Evolutionary conservation across 2,797 vertebrate genomes (phyloP).

Genomic region (Sebastes umbrosus): DNA sequence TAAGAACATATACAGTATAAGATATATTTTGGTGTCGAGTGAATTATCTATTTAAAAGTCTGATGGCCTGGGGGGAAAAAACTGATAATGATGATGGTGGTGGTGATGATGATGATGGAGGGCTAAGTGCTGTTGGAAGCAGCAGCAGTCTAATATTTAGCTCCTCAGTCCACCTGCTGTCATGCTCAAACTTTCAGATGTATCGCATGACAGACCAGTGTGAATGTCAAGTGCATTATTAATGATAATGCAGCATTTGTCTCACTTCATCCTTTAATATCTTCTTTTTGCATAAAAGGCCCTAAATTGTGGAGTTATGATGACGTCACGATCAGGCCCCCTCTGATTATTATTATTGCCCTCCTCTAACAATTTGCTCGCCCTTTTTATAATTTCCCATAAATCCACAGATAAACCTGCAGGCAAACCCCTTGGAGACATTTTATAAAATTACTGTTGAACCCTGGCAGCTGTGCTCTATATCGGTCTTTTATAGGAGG

Average conservation of each 20-base stretch:
- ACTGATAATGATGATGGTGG: not conserved
- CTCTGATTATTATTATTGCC: conserved; percentile 29
- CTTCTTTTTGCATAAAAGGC: conserved; percentile 19
- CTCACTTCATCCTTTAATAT: conserved; percentile 29
- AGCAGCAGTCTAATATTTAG: not conserved
- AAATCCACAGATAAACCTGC: conserved; percentile 69
- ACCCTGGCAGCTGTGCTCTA: conserved; percentile 83
- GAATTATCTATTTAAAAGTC: no score
- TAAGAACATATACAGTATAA: no score
- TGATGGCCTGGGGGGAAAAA: no score
- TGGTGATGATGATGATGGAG: conserved; percentile 1
- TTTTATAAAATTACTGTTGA: conserved; percentile 81
- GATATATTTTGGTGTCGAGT: no score
- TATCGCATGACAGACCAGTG: conserved; percentile 31
- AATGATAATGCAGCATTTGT: conserved; percentile 72
- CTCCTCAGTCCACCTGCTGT: conserved; percentile 38
- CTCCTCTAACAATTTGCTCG: conserved; percentile 63
- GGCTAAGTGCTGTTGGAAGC: not conserved
- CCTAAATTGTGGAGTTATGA: conserved; percentile 41
- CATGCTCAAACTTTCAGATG: conserved; percentile 33
- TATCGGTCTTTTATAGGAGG: conserved; percentile 81
- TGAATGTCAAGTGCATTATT: conserved; percentile 77
- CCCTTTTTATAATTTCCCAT: conserved; percentile 63
- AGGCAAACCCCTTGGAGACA: conserved; percentile 68
- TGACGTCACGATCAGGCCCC: conserved; percentile 12